Evolutionary conservation across 2,113 vertebrate genomes (phyloP).

Genomic region (Montifringilla adamsi): DNA sequence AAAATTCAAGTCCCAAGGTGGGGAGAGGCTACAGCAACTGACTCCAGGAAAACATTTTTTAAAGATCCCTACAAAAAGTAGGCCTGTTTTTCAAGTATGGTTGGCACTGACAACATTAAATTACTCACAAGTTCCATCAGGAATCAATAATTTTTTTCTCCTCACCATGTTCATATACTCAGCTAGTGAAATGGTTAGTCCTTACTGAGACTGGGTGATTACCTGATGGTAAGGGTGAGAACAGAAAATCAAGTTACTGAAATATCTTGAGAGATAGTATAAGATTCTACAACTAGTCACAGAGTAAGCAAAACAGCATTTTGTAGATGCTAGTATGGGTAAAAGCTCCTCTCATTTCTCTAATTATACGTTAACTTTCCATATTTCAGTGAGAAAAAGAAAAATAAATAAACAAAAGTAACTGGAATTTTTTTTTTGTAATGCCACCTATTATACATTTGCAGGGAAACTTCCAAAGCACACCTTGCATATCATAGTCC

Average conservation of each 20-base stretch:
- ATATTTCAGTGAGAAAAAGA: background rate
- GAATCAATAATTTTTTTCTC: background rate
- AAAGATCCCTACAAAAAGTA: background rate
- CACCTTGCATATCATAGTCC: background rate
- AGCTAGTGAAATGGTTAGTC: background rate
- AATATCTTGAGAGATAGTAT: fast-evolving
- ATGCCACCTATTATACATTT: background rate
- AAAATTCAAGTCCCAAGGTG: background rate
- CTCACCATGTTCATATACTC: background rate
- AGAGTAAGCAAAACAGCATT: background rate
- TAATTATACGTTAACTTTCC: background rate
- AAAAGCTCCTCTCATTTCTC: background rate
- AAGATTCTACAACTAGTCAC: background rate
- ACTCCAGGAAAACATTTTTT: background rate
- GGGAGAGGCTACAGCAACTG: background rate
- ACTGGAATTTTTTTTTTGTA: background rate
- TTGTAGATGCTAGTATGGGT: background rate
- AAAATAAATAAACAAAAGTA: background rate
- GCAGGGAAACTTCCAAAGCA: background rate
- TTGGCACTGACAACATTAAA: background rate
- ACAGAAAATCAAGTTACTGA: background rate
- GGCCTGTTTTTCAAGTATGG: background rate
- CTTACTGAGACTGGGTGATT: background rate
- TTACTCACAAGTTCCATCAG: background rate
- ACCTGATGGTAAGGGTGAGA: background rate